A percentile compares a stretch with the other conserved stretches of the same genome.
Evolutionary conservation across 2,888 invertebrate species (phyloP).

Genomic region (Tinea semifulvella): DNA sequence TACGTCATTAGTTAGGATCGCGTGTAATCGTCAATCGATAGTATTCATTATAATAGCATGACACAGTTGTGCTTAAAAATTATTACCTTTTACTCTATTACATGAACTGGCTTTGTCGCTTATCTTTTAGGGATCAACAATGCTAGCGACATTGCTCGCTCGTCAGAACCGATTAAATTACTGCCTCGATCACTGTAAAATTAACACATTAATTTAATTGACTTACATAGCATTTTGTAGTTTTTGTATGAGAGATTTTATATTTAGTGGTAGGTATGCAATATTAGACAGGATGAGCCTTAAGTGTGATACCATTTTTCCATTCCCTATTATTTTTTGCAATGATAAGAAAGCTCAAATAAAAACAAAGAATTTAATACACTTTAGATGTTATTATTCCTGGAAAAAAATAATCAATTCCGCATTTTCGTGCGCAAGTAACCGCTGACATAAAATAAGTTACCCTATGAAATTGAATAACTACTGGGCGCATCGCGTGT

Average conservation of each 20-base stretch:
- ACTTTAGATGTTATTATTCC: neutral
- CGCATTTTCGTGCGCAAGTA: slow-evolving; percentile 40
- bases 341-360: neutral
- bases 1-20: slow-evolving; percentile 23
- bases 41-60: slow-evolving; percentile 53
- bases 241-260: too few species aligned
- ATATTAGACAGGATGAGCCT: too few species aligned
- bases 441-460: slow-evolving; percentile 47
- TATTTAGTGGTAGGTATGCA: too few species aligned
- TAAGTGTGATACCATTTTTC: neutral
- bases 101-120: slow-evolving; percentile 7
- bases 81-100: slow-evolving; percentile 23
- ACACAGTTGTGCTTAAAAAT: slow-evolving; percentile 41
- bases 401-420: slow-evolving; percentile 35
- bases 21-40: slow-evolving; percentile 47
- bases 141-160: neutral
- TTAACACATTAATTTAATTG: too few species aligned
- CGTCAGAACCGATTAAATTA: neutral
- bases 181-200: too few species aligned
- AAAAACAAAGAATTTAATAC: neutral
- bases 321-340: neutral
- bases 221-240: too few species aligned
- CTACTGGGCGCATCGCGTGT: slow-evolving; percentile 41
- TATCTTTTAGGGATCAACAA: neutral
- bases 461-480: slow-evolving; percentile 58